phyloP scores from a whole-genome alignment of 2,113 vertebrate genomes.

The Percina caprodes region DNA sequence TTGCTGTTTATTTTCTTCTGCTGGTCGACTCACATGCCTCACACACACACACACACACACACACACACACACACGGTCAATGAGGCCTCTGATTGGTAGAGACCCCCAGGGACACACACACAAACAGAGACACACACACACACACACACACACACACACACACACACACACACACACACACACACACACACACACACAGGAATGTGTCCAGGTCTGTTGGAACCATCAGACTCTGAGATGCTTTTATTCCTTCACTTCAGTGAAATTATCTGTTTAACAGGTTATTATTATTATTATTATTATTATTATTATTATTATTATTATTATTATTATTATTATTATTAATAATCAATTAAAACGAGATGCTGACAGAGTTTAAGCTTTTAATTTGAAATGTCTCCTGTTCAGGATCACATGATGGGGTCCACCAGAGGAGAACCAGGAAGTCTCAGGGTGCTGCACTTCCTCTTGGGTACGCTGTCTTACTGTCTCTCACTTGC shows the following conservation, averaged over 20 bases:
- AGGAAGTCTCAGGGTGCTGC: conserved; percentile 34
- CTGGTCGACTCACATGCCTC: conserved; percentile 54
- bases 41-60: background rate
- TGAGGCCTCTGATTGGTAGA: conserved; percentile 39
- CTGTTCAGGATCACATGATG: conserved; percentile 32
- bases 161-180: background rate
- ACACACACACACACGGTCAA: background rate
- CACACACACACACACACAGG: conserved; percentile 13
- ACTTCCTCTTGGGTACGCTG: conserved; percentile 53
- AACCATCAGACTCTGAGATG: conserved; percentile 24
- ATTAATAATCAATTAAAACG: no score
- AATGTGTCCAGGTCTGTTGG: conserved; percentile 39
- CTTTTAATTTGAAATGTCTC: conserved; percentile 19
- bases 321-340: no score
- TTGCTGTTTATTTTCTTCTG: conserved; percentile 62
- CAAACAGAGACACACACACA: background rate
- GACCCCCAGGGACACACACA: background rate
- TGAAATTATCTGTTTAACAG: no score
- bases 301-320: no score
- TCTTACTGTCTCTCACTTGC: no score
- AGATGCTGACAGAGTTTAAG: no score
- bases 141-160: conserved; percentile 6
- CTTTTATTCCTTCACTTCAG: no score
- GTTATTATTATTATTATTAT: no score
- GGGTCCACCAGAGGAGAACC: background rate